phyloP scores from a whole-genome alignment of 2,888 invertebrate species.

The Acronicta aceris region DNA sequence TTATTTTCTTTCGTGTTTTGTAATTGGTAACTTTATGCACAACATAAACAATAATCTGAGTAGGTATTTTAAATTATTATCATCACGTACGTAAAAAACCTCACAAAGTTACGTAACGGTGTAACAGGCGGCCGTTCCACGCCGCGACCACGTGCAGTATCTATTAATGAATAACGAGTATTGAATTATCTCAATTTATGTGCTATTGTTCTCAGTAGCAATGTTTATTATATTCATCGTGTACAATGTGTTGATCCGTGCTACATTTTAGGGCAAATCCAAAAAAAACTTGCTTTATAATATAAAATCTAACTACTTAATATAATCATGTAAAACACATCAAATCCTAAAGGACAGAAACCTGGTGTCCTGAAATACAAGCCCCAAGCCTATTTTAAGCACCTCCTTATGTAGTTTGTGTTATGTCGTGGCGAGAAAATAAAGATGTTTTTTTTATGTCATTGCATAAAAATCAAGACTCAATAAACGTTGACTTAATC shows the following conservation, averaged over 20 bases:
- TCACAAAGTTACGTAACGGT: slow-evolving; percentile 39
- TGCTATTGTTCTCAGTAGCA: slow-evolving; percentile 38
- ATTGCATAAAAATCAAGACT: no score
- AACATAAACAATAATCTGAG: neutral
- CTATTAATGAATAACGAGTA: slow-evolving; percentile 5
- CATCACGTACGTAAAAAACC: slow-evolving; percentile 16
- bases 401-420: no score
- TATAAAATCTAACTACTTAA: no score
- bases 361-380: no score
- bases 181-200: slow-evolving; percentile 60
- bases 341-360: no score
- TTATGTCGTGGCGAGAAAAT: no score
- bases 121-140: slow-evolving; percentile 29
- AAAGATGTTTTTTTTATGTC: no score
- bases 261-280: no score
- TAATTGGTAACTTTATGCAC: neutral
- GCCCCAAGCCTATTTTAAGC: no score
- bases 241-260: neutral
- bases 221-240: slow-evolving; percentile 8
- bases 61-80: slow-evolving; percentile 3
- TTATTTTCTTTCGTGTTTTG: no score
- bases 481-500: slow-evolving; percentile 12
- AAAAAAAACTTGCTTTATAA: no score
- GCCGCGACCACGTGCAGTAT: slow-evolving; percentile 45
- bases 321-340: no score